Conservation (phyloP, 2,888 invertebrate species). For the Stratiomys singularior region DNA sequence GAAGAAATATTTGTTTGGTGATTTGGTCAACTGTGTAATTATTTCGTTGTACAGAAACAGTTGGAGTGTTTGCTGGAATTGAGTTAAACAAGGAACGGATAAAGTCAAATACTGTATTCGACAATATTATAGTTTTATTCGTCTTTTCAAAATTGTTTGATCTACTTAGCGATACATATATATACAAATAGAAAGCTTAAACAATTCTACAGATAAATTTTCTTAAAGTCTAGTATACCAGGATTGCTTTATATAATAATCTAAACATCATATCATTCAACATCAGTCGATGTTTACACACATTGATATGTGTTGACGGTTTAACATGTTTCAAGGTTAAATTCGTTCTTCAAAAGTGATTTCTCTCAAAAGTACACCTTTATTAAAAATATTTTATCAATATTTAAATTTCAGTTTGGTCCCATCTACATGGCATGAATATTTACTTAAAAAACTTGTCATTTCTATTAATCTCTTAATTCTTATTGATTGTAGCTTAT, state of each 20-base stretch:
- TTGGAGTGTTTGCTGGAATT: too few relatives aligned
- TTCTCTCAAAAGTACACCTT: neutral
- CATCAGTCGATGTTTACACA: neutral
- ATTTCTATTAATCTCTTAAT: neutral
- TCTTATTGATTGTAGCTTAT: neutral
- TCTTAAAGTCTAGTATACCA: neutral
- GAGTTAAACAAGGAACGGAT: neutral
- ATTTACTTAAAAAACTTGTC: neutral
- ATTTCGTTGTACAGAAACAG: too few relatives aligned
- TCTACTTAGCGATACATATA: neutral
- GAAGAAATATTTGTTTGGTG: too few relatives aligned
- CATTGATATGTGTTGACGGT: neutral
- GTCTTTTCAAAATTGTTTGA: neutral
- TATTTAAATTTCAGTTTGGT: neutral
- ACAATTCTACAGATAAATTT: neutral
- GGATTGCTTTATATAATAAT: neutral
- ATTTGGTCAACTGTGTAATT: too few relatives aligned
- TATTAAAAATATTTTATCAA: neutral
- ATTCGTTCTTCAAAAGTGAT: neutral
- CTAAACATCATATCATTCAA: neutral
- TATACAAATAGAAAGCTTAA: neutral
- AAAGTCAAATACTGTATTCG: neutral
- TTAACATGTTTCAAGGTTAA: neutral
- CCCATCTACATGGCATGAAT: neutral
- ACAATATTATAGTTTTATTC: constrained; percentile 3